Evolutionary conservation across 2,888 invertebrate genomes (phyloP).

Genomic region (Elysia crispata): DNA sequence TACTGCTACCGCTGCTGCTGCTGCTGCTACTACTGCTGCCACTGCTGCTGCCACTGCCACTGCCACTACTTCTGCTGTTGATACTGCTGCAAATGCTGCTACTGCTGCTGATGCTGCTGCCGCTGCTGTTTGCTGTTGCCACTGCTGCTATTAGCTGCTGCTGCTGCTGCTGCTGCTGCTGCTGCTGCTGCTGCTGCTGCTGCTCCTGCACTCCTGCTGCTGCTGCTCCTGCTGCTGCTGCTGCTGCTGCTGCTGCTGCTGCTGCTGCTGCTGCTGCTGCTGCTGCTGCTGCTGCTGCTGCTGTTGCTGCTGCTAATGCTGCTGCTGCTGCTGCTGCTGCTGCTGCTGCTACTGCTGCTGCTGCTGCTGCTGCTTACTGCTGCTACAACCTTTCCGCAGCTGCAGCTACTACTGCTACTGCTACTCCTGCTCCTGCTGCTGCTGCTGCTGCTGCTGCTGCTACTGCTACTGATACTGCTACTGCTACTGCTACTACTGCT

Average conservation of each 20-base stretch:
- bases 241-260: slow-evolving; percentile 36
- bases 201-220: background rate
- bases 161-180: slow-evolving; percentile 15
- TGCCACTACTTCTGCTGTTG: too few species aligned
- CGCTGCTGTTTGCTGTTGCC: too few species aligned
- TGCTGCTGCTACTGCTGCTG: background rate
- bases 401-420: too few species aligned
- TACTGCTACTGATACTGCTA: too few species aligned
- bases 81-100: too few species aligned
- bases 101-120: too few species aligned
- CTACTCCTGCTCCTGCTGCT: too few species aligned
- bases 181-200: slow-evolving; percentile 1
- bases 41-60: too few species aligned
- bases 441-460: too few species aligned
- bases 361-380: too few species aligned
- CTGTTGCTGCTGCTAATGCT: background rate
- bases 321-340: background rate
- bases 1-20: slow-evolving; percentile 2
- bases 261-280: slow-evolving; percentile 33
- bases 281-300: slow-evolving; percentile 30
- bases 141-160: too few species aligned
- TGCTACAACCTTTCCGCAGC: background rate
- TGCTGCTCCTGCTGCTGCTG: slow-evolving; percentile 30
- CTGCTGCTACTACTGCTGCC: background rate
- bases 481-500: background rate